Percentiles rank a stretch among this genome's conserved stretches.
Conservation (phyloP, 2,113 vertebrate species). For the Barbus barbus region DNA sequence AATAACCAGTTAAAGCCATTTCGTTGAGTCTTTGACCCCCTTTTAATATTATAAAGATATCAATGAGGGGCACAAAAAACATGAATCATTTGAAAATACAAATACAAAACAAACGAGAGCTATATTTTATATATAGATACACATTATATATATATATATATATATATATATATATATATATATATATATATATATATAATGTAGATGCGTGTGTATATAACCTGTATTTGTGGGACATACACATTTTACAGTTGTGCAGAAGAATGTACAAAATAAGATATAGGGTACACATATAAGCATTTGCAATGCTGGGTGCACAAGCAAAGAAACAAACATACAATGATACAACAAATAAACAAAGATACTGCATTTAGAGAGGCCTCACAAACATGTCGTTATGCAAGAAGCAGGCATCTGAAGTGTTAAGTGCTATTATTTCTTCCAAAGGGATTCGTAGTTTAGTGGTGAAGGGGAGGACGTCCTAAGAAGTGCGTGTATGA, state of each 20-base stretch:
- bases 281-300: conserved; percentile 50
- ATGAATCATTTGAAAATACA: conserved; percentile 56
- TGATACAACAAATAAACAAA: conserved; percentile 58
- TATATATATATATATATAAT: conserved; percentile 3
- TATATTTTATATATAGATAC: conserved; percentile 46
- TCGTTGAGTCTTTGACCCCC: conserved; percentile 54
- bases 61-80: conserved; percentile 46
- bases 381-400: conserved; percentile 34
- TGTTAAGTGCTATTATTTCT: conserved; percentile 47
- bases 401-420: conserved; percentile 46
- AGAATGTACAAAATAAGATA: conserved; percentile 67
- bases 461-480: not conserved
- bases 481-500: not conserved
- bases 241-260: conserved; percentile 63
- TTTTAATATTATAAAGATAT: conserved; percentile 69
- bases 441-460: conserved; percentile 8
- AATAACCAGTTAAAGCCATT: not conserved
- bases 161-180: conserved; percentile 2
- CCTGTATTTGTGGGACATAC: conserved; percentile 51
- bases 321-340: conserved; percentile 55
- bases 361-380: conserved; percentile 71
- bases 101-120: conserved; percentile 62
- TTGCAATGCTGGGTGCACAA: conserved; percentile 55
- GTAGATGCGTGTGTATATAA: conserved; percentile 19
- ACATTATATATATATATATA: not conserved